These are phyloP conservation scores for Myxocyprinus asiaticus DNA, from an alignment of 2,113 vertebrate species.

Conservation along the genomic window DNA sequence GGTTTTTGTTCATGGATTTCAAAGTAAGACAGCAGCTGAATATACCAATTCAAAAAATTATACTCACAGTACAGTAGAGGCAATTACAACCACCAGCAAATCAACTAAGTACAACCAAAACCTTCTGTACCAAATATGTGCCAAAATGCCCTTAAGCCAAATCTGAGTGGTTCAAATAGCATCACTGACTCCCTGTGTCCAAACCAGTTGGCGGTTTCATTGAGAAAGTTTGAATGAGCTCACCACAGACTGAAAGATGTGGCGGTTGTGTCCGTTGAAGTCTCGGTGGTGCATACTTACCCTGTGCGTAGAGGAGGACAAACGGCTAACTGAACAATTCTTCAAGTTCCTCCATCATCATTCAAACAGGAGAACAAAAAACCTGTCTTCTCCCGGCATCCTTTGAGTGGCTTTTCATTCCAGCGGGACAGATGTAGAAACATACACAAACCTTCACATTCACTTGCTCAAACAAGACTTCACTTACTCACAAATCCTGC, in stretches of 20 bases:
- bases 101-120: slow-evolving; percentile 45
- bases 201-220: slow-evolving; percentile 55
- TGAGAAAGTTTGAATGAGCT: slow-evolving; percentile 59
- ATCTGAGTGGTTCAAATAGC: slow-evolving; percentile 21
- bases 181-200: slow-evolving; percentile 53
- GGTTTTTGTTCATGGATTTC: background rate
- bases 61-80: slow-evolving; percentile 43
- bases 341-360: slow-evolving; percentile 67
- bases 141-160: background rate
- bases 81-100: slow-evolving; percentile 15
- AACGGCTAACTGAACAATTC: slow-evolving; percentile 72
- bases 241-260: slow-evolving; percentile 48
- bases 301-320: slow-evolving; percentile 51
- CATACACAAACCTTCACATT: slow-evolving; percentile 54
- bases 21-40: background rate
- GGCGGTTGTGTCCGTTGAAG: slow-evolving; percentile 69
- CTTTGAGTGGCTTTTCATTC: slow-evolving; percentile 65
- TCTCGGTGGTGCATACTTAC: slow-evolving; percentile 70
- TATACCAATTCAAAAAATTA: background rate
- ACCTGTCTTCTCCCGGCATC: slow-evolving; percentile 75
- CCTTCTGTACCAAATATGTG: slow-evolving; percentile 15
- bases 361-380: slow-evolving; percentile 66
- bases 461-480: slow-evolving; percentile 64
- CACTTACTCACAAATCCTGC: slow-evolving; percentile 67
- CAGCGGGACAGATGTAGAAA: slow-evolving; percentile 58